Base-by-base conservation (phyloP, 1,140 invertebrate species). In the Lamellibrachia luymesi region DNA sequence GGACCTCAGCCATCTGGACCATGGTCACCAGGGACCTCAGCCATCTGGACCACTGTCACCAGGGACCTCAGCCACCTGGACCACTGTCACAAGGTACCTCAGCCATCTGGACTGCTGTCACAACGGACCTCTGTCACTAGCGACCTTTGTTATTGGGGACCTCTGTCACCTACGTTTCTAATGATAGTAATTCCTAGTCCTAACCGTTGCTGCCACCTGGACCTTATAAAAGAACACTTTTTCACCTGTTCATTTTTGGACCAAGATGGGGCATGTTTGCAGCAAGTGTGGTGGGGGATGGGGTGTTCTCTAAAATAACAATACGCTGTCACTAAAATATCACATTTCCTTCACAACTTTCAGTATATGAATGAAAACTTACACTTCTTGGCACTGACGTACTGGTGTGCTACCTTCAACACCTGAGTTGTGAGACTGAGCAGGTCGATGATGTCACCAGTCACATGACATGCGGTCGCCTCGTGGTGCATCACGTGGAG, bases 401-500 rank as follows among this genome's bases (percentile, higher is more conserved):
- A 94, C 25, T 97, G 97, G 94, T 97, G 97, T 52, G 98, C 97
- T 93, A 97, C 97, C 92, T 97, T 97, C 25, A 98, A 97, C 4
- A 98, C 96, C 93, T 98, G 97, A 4, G 97, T 96, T 50, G 98
- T 97, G 94, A 99, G 97, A 1, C 97, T 97, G 91, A 99, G 97
- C 13, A 99, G 97, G 93, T 98, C 98, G 17, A 98, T 97, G 64
- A 99, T 96, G 95, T 99, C 98, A 1, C 97, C 97, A 6, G 97
- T 97, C 25, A 98, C 97, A 95, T 98, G 98, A 95, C 98, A 98
- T 0, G 98, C 98, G 5, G 98, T 98, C 25, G 98, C 98, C 96
- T 99, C 98, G 95, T 99, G 98, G 95, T 98, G 98, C 98, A 99
- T 98, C 94, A 98, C 98, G 96, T 99, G 98, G 93, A 99, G 96